Base-by-base conservation (phyloP, 2,888 invertebrate species). In the Melieria omissa region DNA sequence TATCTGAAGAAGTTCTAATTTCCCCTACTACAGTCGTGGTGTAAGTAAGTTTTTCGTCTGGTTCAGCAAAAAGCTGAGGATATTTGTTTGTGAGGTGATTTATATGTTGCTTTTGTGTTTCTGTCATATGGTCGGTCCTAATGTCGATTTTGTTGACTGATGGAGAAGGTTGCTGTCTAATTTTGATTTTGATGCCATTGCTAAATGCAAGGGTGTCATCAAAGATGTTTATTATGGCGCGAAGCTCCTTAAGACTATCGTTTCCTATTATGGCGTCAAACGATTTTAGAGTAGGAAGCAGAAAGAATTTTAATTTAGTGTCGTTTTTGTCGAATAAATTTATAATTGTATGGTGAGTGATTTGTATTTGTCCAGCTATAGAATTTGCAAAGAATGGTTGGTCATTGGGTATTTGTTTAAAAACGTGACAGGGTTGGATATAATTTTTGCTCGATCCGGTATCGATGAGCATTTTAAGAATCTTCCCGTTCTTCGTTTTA, bases 381-480 rank as follows among this genome's bases (percentile, higher is more conserved):
- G 49, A 49, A 49, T 49, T 49, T 49, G 49, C 49, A 49, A 49
- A 49, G 49, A 49, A 49, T 10, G 12, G 49, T 49, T 49, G 8
- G 12, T 49, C 49, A 3, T 12, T 10, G 8, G 8, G 49, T 49
- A 49, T 49, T 14, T 60, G 5, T 29, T 9, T 60, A 9, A 6
- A 29, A 29, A 4, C n/a, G 5, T 55, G 55, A 41, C 29, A 12
- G 7, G 60, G 29, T 29, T 16, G 60, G 10, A 60, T 29, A 29
- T 60, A 60, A 60, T 60, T 5, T 29, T 60, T 60, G 41, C 16
- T 60, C 41, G 60, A 60, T 10, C 60, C 60, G 8, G 60, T 60
- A 60, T 60, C 60, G 41, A 60, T 41, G 29, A 60, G 10, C 16
- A 60, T 60, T 29, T 14, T 60, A 5, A 60, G 16, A 29, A 41